Evolutionary conservation across 2,888 invertebrate genomes (phyloP).

Genomic region (Seira sanloemensis): DNA sequence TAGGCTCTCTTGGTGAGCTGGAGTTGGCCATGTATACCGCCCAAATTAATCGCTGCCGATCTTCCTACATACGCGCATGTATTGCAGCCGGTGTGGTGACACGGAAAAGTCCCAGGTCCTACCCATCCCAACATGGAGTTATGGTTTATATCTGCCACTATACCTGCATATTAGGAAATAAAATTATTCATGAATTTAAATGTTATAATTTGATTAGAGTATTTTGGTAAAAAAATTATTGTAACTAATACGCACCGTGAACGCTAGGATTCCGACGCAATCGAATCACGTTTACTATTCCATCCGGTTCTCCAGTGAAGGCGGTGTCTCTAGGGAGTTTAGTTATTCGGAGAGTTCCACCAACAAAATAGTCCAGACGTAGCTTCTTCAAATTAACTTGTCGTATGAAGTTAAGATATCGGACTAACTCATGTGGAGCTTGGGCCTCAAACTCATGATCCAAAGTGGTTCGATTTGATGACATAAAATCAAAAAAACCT

Average conservation of each 20-base stretch:
- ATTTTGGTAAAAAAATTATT: neutral
- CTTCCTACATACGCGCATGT: slow-evolving; percentile 10
- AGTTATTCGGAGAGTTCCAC: neutral
- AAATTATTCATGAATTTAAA: no score
- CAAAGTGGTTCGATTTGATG: neutral
- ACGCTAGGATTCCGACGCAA: neutral
- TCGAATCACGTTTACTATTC: neutral
- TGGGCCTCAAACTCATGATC: neutral
- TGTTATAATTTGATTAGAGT: neutral
- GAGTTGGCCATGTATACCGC: slow-evolving; percentile 15
- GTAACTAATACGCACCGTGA: neutral
- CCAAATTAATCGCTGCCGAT: slow-evolving; percentile 20
- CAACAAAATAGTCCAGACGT: neutral
- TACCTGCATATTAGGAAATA: slow-evolving; percentile 20
- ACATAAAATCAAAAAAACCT: slow-evolving; percentile 1
- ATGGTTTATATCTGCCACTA: slow-evolving; percentile 10
- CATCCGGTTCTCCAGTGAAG: slow-evolving; percentile 16
- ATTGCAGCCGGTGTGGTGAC: neutral
- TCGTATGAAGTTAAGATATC: neutral
- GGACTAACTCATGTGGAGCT: neutral
- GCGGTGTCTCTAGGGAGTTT: slow-evolving; percentile 20
- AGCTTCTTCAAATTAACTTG: neutral
- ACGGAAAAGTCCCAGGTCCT: slow-evolving; percentile 25
- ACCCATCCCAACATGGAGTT: slow-evolving; percentile 20
- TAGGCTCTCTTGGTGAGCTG: slow-evolving; percentile 31